These are phyloP conservation scores for Gnathonemus echidnorhynchus DNA, from an alignment of 2,113 vertebrate genomes.

Conservation along the genomic window DNA sequence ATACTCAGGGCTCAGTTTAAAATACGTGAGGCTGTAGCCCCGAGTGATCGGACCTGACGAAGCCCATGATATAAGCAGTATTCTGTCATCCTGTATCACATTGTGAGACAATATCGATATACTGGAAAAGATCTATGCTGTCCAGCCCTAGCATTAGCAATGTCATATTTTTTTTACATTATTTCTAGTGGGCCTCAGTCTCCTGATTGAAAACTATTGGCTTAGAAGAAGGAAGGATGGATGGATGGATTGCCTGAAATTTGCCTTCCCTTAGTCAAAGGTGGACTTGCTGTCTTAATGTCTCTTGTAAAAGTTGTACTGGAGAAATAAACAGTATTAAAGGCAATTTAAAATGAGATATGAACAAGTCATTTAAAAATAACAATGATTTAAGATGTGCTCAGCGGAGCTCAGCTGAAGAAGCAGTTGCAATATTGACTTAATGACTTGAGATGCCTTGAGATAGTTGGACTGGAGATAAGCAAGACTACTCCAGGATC, in stretches of 20 bases:
- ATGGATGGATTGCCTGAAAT: not conserved
- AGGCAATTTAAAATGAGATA: not conserved
- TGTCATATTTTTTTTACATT: not conserved
- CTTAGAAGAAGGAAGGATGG: not conserved
- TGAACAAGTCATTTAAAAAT: not conserved
- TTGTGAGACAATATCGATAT: not conserved
- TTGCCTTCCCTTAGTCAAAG: not conserved
- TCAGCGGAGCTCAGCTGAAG: not conserved
- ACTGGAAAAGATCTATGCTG: not conserved
- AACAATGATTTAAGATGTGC: not conserved
- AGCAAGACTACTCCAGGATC: not conserved
- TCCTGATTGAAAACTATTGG: not conserved
- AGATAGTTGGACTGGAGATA: not conserved
- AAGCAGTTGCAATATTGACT: not conserved
- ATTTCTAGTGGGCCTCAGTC: not conserved
- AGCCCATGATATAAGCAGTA: not conserved
- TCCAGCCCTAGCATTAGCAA: not conserved
- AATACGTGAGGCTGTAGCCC: no score
- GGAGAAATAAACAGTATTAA: not conserved
- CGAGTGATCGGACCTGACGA: no score
- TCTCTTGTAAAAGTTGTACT: not conserved
- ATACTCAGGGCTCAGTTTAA: no score
- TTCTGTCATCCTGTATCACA: not conserved
- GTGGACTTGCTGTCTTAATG: not conserved
- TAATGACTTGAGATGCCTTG: not conserved